Base-by-base conservation (phyloP, 2,888 invertebrate genomes). In the Stenoptilia bipunctidactyla region DNA sequence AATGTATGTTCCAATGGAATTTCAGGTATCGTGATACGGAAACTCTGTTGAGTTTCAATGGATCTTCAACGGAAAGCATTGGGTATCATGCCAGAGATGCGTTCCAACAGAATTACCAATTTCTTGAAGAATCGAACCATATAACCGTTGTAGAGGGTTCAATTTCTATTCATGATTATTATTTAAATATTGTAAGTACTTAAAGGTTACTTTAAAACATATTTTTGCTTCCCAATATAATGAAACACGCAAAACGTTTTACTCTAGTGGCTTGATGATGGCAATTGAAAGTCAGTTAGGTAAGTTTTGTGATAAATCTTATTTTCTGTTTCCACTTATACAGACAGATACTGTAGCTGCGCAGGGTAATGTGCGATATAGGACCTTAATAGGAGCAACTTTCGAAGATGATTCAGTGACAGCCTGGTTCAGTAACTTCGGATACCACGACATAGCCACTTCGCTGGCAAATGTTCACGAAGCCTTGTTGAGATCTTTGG, bases 381-480 rank as follows among this genome's bases (percentile, higher is more conserved):
- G 68, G 13, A 77, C 89, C 46, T 58, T 90, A 43, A 83, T 84
- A 1, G 90, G 88, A 0, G 88, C 88, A 0, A 85, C 87, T 0
- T 83, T 88, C 51, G 52, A 71, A 2, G 62, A 64, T 9, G 45
- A 55, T 1, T 56, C 66, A 0, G 85, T 88, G 0, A 88, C 79
- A 0, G 91, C 89, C 0, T 90, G 90, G 87, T 91, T 93, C 66
- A 94, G 93, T 56, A 92, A 92, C 60, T 90, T 92, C 56, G 91
- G 92, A 0, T 89, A 87, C 53, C 94, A 94, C 59, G 87, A 90
- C 36, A 87, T 90, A 0, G 90, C 91, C 0, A 79, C 89, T 0
- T 84, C 92, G 0, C 64, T 93, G 2, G 86, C 88, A 36, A 62
- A 88, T 10, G 69, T 90, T 0, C 86, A 92, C 52, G 86, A 87